A percentile compares a stretch with the other conserved stretches of the same genome.
phyloP scores from a whole-genome alignment of 2,797 vertebrate genomes.

The Danio aesculapii region DNA sequence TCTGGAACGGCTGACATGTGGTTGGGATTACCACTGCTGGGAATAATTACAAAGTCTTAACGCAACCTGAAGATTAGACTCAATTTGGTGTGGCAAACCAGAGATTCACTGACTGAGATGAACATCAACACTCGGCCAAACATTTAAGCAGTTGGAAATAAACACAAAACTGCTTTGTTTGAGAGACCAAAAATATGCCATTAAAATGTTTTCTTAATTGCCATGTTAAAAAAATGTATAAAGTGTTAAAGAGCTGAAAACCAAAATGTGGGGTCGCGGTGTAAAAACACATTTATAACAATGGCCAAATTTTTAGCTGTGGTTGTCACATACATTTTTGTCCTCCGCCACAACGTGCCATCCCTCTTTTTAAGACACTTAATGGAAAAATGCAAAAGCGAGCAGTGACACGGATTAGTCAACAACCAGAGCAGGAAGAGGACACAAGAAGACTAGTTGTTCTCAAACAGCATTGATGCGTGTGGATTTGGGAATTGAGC shows the following conservation, averaged over 20 bases:
- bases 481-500: conserved; percentile 32
- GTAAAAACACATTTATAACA: conserved; percentile 59
- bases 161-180: conserved; percentile 44
- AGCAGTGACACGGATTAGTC: conserved; percentile 3
- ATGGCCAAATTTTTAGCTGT: conserved; percentile 9
- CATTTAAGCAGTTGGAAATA: conserved; percentile 23
- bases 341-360: conserved; percentile 14
- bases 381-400: background rate
- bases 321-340: background rate
- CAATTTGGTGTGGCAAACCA: conserved; percentile 23
- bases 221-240: conserved; percentile 57
- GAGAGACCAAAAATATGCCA: conserved; percentile 59
- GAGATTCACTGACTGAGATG: conserved; percentile 26
- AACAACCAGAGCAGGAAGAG: background rate
- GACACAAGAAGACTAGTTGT: background rate
- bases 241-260: conserved; percentile 73
- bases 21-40: conserved; percentile 41
- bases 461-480: conserved; percentile 12
- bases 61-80: conserved; percentile 24
- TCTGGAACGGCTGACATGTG: conserved; percentile 30
- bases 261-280: conserved; percentile 61
- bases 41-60: conserved; percentile 36
- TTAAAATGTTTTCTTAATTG: conserved; percentile 63
- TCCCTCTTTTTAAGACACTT: background rate
- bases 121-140: conserved; percentile 15